These are phyloP conservation scores for Mastomys coucha DNA, from an alignment of 2,113 vertebrate species.

Conservation along the genomic window DNA sequence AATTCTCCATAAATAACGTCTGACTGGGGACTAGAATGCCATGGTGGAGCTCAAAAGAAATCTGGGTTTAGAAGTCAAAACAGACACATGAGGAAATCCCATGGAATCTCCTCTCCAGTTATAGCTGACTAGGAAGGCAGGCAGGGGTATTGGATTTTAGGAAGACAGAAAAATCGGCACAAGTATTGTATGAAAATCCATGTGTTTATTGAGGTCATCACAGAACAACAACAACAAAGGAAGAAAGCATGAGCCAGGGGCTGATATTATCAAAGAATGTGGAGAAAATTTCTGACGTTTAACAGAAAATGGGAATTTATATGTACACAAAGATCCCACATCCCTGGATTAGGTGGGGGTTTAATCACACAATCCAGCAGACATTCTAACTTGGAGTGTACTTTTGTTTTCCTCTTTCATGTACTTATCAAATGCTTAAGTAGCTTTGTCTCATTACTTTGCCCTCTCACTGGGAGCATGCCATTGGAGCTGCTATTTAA, in stretches of 20 bases:
- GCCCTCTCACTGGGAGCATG: neutral
- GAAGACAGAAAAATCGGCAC: neutral
- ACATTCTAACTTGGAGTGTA: neutral
- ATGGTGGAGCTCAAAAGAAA: neutral
- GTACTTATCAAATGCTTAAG: slow-evolving; percentile 8
- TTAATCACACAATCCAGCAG: slow-evolving; percentile 10
- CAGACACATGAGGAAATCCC: neutral
- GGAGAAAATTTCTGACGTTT: neutral
- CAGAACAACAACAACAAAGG: neutral
- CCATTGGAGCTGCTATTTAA: slow-evolving; percentile 39
- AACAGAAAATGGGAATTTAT: neutral
- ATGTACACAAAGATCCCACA: neutral
- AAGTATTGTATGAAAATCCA: neutral
- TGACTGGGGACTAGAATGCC: neutral
- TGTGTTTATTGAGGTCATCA: neutral
- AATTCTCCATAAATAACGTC: neutral
- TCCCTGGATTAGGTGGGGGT: neutral
- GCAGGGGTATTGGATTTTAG: neutral
- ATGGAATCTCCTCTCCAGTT: neutral
- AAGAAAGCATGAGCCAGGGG: neutral
- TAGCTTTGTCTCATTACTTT: slow-evolving; percentile 58
- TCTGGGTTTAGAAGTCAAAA: neutral
- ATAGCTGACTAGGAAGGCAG: neutral
- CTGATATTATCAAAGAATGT: neutral
- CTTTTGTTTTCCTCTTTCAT: neutral